phyloP scores from a whole-genome alignment of 1,140 invertebrate genomes.

The Steinernema khuongi region DNA sequence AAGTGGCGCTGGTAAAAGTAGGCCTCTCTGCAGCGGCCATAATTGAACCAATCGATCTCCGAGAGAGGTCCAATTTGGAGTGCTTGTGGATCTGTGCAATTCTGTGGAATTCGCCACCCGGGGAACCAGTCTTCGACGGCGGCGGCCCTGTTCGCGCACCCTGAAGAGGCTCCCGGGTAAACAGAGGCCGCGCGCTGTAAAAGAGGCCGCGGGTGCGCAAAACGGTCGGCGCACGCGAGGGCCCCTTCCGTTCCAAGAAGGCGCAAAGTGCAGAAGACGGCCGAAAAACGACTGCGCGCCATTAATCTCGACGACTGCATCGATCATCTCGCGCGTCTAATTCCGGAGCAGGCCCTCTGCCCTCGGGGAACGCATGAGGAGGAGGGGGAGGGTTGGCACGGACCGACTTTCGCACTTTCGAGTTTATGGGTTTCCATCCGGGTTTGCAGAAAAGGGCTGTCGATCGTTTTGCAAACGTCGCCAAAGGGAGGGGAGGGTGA shows the following conservation, averaged over 20 bases:
- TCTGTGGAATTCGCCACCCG: too few relatives aligned
- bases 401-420: neutral
- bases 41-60: too few relatives aligned
- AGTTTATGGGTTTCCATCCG: too few relatives aligned
- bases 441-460: too few relatives aligned
- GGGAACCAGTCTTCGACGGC: slow-evolving; percentile 31
- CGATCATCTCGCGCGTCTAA: neutral
- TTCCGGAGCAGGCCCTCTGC: neutral
- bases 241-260: neutral
- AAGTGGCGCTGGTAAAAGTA: too few relatives aligned
- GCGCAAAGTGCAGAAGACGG: neutral
- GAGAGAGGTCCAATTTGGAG: too few relatives aligned
- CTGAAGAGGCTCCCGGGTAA: neutral
- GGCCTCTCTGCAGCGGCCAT: too few relatives aligned
- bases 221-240: neutral
- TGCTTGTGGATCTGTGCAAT: too few relatives aligned
- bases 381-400: neutral
- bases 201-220: neutral
- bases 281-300: slow-evolving; percentile 24
- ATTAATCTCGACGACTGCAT: slow-evolving; percentile 15
- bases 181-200: neutral
- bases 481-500: too few relatives aligned
- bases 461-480: too few relatives aligned
- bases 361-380: neutral
- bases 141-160: neutral